These are phyloP conservation scores for Leptinotarsa texana DNA, from an alignment of 1,140 invertebrate genomes.

Conservation along the genomic window DNA sequence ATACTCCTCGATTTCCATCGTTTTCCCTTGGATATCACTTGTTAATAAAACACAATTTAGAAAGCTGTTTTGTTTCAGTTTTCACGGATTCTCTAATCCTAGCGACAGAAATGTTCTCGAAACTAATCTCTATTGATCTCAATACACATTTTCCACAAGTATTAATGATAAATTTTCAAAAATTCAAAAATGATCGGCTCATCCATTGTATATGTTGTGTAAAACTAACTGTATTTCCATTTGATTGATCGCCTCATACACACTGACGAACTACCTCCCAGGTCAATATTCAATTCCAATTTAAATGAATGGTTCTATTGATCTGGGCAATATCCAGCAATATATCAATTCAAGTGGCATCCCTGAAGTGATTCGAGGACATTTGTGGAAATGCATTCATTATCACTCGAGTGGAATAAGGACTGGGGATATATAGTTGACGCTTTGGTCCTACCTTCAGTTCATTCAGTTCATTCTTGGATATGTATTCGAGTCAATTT, in stretches of 20 bases:
- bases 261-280: background rate
- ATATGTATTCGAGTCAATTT: too few relatives aligned
- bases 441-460: background rate
- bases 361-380: conserved; percentile 36
- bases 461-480: too few relatives aligned
- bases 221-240: background rate
- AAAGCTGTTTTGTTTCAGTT: too few relatives aligned
- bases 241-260: conserved; percentile 3
- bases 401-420: background rate
- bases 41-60: too few relatives aligned
- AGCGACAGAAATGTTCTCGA: too few relatives aligned
- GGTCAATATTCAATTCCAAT: background rate
- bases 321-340: conserved; percentile 33
- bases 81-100: too few relatives aligned
- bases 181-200: too few relatives aligned
- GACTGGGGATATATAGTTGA: background rate
- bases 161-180: too few relatives aligned
- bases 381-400: conserved; percentile 22
- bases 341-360: conserved; percentile 39
- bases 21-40: too few relatives aligned
- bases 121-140: too few relatives aligned
- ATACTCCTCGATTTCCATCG: too few relatives aligned
- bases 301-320: conserved; percentile 29
- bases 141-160: too few relatives aligned
- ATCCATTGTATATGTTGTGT: background rate